Evolutionary conservation across 2,888 invertebrate genomes (phyloP).

Genomic region (Drosophila dives): DNA sequence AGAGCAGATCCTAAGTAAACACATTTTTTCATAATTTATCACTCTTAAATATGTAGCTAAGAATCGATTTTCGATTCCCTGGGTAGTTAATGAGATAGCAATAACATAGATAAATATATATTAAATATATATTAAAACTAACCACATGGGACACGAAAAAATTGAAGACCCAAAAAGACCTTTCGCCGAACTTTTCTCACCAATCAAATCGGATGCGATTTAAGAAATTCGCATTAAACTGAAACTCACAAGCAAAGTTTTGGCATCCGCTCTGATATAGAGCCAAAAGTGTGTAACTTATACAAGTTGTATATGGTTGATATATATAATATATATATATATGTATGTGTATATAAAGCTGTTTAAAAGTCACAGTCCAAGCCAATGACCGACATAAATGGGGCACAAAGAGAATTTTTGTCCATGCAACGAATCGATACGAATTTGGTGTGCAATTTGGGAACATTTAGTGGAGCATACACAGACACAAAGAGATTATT

Average conservation of each 20-base stretch:
- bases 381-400: slow-evolving; percentile 57
- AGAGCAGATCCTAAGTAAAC: background rate
- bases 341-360: slow-evolving; percentile 3
- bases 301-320: background rate
- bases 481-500: slow-evolving; percentile 38
- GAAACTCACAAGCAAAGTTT: slow-evolving; percentile 31
- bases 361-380: slow-evolving; percentile 35
- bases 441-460: slow-evolving; percentile 50
- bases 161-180: background rate
- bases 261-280: slow-evolving; percentile 13
- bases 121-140: background rate
- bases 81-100: background rate
- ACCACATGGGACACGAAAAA: background rate
- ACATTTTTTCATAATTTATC: background rate
- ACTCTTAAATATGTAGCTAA: background rate
- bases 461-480: slow-evolving; percentile 22
- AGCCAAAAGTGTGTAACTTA: slow-evolving; percentile 16
- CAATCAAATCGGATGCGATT: slow-evolving; percentile 3
- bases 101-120: background rate
- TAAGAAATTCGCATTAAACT: slow-evolving; percentile 15
- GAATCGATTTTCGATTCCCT: background rate
- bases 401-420: slow-evolving; percentile 32
- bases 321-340: slow-evolving; percentile 6
- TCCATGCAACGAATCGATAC: slow-evolving; percentile 46
- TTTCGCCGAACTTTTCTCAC: background rate